phyloP scores from a whole-genome alignment of 2,888 invertebrate genomes.

The Podabrus alpinus region DNA sequence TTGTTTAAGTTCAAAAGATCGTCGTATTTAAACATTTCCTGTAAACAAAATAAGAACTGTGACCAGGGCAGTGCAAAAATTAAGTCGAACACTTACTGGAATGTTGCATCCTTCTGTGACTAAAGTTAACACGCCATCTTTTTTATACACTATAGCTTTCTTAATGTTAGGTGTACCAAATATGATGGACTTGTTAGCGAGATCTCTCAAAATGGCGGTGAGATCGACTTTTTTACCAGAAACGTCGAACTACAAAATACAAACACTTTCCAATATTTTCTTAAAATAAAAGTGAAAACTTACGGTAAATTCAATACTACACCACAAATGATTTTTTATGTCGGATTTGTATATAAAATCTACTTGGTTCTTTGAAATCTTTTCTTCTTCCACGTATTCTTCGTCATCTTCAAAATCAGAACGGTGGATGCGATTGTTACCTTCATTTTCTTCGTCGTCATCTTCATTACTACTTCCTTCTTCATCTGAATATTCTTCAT shows the following conservation, averaged over 20 bases:
- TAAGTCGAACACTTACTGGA: constrained; percentile 57
- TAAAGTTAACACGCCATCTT: constrained; percentile 66
- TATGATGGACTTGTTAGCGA: constrained; percentile 74
- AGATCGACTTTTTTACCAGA: constrained; percentile 73
- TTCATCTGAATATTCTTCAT: constrained; percentile 41
- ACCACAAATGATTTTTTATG: constrained; percentile 77
- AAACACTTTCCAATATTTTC: not conserved
- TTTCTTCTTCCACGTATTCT: constrained; percentile 72
- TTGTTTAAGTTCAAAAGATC: constrained; percentile 78
- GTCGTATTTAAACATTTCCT: constrained; percentile 86
- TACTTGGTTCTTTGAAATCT: constrained; percentile 37
- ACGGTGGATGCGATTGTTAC: not conserved
- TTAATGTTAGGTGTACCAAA: constrained; percentile 81
- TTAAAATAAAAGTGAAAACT: constrained; percentile 43
- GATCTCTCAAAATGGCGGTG: constrained; percentile 71
- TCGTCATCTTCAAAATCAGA: not conserved
- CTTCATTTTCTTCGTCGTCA: constrained; percentile 51
- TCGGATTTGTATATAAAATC: constrained; percentile 75
- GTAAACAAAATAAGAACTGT: constrained; percentile 28
- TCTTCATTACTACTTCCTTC: constrained; percentile 50
- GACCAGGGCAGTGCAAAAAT: not conserved
- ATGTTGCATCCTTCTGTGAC: constrained; percentile 97
- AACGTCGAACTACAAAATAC: constrained; percentile 59
- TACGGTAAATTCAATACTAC: constrained; percentile 76
- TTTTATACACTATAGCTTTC: constrained; percentile 80